Evolutionary conservation across 2,888 invertebrate genomes (phyloP), one percentile per base, ranked within the genome.

Genomic region (Eremobia ochroleuca): DNA sequence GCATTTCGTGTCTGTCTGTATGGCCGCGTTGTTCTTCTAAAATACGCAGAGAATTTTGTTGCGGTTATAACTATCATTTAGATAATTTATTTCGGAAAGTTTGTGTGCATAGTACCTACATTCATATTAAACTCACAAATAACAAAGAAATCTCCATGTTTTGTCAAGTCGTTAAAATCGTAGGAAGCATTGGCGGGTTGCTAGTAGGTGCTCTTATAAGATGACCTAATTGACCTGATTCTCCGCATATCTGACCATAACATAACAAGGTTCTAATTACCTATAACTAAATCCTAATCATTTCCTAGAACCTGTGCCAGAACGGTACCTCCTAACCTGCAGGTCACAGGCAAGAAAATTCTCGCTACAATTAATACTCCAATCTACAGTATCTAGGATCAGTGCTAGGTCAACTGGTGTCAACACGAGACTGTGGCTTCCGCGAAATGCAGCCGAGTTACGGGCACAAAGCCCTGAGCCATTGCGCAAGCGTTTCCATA

Each of bases 381-480:
- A 87, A 84, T 87, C 68, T 70, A 76, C 71, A 31, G 37, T 87
- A 88, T 85, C 89, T 85, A 70, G 11, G 79, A 86, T 89, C 85
- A 76, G 79, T 70, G 87, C 89, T 89, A 85, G 90, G 92, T 91
- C 91, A 90, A 91, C 91, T 90, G 88, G 90, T 91, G 91, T 90
- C 93, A 92, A 88, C 88, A 85, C 87, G 90, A 90, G 90, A 88
- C 90, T 89, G 72, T 64, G 37, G 43, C 68, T 90, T 90, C 90
- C 78, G 82, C 74, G 87, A 91, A 90, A 76, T 74, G 73, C 66
- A 76, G n/a, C 21, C 34, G 49, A 64, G 65, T 61, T 21, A 70
- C 62, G 3, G 40, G 25, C 64, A 68, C 67, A 79, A 85, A 85
- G 64, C 58, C 31, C 55, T 62, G 40, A 31, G 61, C 46, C 59